These are phyloP conservation scores for Spinibarbus caldwelli DNA, from an alignment of 2,797 vertebrate genomes.

Conservation along the genomic window DNA sequence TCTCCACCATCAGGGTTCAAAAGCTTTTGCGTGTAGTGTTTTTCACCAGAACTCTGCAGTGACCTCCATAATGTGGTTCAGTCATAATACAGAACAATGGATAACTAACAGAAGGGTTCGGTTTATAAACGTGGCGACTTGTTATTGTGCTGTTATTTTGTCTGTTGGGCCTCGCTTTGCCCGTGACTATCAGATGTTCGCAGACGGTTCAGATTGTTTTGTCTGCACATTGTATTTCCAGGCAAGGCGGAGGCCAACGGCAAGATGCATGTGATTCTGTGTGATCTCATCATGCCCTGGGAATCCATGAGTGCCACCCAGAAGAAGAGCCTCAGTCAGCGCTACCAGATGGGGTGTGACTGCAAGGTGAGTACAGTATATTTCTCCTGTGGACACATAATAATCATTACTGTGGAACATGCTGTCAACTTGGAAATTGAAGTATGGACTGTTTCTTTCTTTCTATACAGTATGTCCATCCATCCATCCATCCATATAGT, in stretches of 20 bases:
- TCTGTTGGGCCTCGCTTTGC: conserved; percentile 22
- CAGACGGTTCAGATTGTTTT: conserved; percentile 17
- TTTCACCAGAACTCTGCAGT: neutral
- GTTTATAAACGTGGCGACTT: conserved; percentile 1
- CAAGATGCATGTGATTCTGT: conserved; percentile 94
- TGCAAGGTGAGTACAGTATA: conserved; percentile 90
- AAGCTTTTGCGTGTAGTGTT: neutral
- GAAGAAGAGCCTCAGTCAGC: conserved; percentile 97
- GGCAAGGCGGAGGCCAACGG: conserved; percentile 89
- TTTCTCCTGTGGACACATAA: conserved; percentile 4
- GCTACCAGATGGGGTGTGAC: conserved; percentile 98
- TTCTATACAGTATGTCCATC: neutral
- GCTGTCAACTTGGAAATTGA: neutral
- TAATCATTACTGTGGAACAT: conserved; percentile 15
- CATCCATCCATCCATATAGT: neutral
- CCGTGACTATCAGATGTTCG: conserved; percentile 28
- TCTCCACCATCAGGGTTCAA: neutral
- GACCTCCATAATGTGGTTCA: conserved; percentile 13
- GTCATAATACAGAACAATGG: conserved; percentile 23
- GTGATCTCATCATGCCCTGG: conserved; percentile 95
- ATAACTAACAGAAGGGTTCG: neutral
- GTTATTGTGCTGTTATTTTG: conserved; percentile 34
- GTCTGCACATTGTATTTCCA: conserved; percentile 65
- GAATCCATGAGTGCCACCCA: conserved; percentile 93
- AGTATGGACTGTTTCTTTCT: neutral